Evolutionary conservation across 2,888 invertebrate species (phyloP).

Genomic region (Taphrorychus bicolor): DNA sequence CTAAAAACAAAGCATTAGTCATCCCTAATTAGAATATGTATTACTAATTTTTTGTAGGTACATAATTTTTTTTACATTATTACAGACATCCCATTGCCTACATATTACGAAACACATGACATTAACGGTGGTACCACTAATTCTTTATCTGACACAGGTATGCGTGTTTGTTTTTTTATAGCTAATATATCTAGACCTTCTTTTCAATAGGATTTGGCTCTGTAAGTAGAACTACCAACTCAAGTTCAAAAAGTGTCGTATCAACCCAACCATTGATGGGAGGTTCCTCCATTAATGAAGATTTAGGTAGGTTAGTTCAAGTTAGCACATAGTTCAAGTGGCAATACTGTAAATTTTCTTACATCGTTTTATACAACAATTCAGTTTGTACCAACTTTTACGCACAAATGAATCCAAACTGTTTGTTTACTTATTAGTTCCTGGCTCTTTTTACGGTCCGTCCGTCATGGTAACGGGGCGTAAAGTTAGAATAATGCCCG

Average conservation of each 20-base stretch:
- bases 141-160: constrained; percentile 29
- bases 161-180: not conserved
- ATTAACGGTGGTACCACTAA: not conserved
- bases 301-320: too few relatives aligned
- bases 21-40: too few relatives aligned
- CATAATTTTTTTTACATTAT: not conserved
- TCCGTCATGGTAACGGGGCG: too few relatives aligned
- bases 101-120: constrained; percentile 6
- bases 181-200: constrained; percentile 15
- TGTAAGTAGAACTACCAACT: not conserved
- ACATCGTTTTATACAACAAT: too few relatives aligned
- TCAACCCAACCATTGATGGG: constrained; percentile 15
- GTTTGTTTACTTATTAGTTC: not conserved
- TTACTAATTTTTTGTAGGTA: not conserved
- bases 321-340: too few relatives aligned
- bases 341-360: too few relatives aligned
- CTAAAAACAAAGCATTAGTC: too few relatives aligned
- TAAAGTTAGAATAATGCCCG: too few relatives aligned
- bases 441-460: not conserved
- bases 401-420: not conserved
- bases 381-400: not conserved
- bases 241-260: constrained; percentile 5
- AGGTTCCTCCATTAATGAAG: not conserved
- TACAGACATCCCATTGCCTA: constrained; percentile 35
- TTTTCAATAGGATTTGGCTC: constrained; percentile 16